These are phyloP conservation scores for Acanthosepion esculentum DNA, from an alignment of 2,888 invertebrate species.

Conservation along the genomic window DNA sequence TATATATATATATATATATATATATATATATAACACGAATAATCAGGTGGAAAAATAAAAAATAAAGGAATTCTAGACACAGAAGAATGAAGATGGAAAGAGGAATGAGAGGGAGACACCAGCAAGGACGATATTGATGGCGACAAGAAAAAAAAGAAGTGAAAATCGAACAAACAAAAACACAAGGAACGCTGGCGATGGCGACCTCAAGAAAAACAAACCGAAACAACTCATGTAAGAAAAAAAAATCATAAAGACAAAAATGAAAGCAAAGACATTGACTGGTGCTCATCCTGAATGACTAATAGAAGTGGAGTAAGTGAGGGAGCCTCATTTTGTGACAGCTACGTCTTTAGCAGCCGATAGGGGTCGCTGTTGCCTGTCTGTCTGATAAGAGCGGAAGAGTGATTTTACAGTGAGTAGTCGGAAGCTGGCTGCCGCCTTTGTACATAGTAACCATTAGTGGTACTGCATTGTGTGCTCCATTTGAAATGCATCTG, in stretches of 20 bases:
- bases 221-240: neutral
- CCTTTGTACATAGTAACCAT: neutral
- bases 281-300: neutral
- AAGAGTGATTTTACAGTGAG: neutral
- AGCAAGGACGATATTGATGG: neutral
- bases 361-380: conserved; percentile 22
- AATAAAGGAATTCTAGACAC: neutral
- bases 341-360: neutral
- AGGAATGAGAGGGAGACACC: neutral
- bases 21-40: too few relatives aligned
- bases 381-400: neutral
- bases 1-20: too few relatives aligned
- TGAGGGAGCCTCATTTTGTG: neutral
- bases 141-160: neutral
- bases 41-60: neutral
- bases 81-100: neutral
- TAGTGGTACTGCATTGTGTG: neutral
- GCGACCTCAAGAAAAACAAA: neutral
- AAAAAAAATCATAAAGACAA: neutral
- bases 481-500: neutral
- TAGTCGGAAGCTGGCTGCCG: conserved; percentile 3
- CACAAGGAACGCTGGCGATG: neutral
- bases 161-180: neutral
- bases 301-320: neutral
- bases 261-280: neutral